Percentiles rank a stretch among this genome's conserved stretches.
These are phyloP conservation scores for Actinernus sp. DNA, from an alignment of 92 coral and sea anemone species.

Conservation along the genomic window DNA sequence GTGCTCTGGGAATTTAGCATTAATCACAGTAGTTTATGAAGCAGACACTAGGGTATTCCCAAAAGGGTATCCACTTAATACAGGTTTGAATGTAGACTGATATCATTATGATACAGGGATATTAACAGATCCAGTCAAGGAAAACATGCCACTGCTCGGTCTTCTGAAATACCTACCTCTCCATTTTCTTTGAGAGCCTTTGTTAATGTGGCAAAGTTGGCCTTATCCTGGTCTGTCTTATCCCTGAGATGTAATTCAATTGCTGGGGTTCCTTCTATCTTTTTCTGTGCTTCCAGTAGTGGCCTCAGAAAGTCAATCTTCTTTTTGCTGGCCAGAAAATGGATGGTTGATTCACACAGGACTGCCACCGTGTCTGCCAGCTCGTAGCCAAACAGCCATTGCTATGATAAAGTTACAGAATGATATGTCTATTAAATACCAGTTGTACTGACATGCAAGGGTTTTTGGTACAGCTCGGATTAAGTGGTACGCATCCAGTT, in stretches of 20 bases:
- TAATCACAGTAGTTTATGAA: too few relatives aligned
- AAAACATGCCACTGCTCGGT: too few relatives aligned
- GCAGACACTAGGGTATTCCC: too few relatives aligned
- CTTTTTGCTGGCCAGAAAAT: conserved; percentile 98
- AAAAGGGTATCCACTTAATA: too few relatives aligned
- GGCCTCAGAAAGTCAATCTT: conserved; percentile 95
- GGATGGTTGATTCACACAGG: conserved; percentile 80
- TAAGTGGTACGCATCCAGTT: too few relatives aligned
- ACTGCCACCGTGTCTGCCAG: conserved; percentile 93
- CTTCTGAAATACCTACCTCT: conserved; percentile 69
- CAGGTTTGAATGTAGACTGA: too few relatives aligned
- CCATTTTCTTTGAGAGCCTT: conserved; percentile 78
- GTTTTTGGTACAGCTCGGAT: too few relatives aligned
- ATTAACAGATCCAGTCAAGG: too few relatives aligned
- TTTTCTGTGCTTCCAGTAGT: conserved; percentile 90
- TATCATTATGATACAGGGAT: too few relatives aligned
- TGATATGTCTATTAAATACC: too few relatives aligned
- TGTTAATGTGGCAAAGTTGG: conserved; percentile 78
- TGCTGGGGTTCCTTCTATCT: conserved; percentile 77
- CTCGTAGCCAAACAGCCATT: conserved; percentile 99
- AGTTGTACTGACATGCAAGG: too few relatives aligned
- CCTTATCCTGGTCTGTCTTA: conserved; percentile 95
- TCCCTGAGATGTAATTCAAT: conserved; percentile 87
- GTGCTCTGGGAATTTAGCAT: too few relatives aligned
- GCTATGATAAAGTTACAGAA: conserved; percentile 73